Evolutionary conservation across 2,113 vertebrate species (phyloP).

Genomic region (Albula goreensis): DNA sequence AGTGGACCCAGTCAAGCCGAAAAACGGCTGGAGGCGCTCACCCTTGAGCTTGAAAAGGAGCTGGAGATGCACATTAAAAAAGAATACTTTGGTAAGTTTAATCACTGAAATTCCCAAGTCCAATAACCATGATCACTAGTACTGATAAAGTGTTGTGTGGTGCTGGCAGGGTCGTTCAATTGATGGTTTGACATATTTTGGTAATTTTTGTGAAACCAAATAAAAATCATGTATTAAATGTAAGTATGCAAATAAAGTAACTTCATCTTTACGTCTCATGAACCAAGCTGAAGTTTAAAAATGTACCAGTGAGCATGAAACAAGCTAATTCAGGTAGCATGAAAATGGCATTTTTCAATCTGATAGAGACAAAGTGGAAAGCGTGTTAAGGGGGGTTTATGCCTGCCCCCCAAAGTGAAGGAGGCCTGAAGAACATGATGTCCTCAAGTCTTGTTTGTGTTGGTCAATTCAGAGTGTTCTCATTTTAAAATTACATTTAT

Average conservation of each 20-base stretch:
- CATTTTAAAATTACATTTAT: neutral
- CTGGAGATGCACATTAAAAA: constrained; percentile 94
- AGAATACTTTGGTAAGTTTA: constrained; percentile 92
- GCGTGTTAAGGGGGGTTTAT: too few species aligned
- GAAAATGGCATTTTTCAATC: too few species aligned
- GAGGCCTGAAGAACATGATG: neutral
- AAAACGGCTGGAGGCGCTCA: constrained; percentile 88
- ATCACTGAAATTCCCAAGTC: neutral
- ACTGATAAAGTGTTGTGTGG: neutral
- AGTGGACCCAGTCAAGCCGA: constrained; percentile 89
- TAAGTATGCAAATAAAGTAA: too few species aligned
- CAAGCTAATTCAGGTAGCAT: too few species aligned
- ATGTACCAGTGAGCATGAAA: too few species aligned
- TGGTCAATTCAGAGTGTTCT: neutral
- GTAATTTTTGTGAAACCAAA: too few species aligned
- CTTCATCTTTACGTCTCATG: too few species aligned
- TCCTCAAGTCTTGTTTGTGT: neutral
- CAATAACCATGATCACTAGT: neutral
- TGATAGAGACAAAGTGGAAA: too few species aligned
- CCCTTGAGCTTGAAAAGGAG: constrained; percentile 94
- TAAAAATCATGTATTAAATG: too few species aligned
- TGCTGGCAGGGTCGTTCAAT: neutral
- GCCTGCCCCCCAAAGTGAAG: neutral
- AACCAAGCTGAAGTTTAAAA: too few species aligned
- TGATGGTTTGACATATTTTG: too few species aligned